These are phyloP conservation scores for Diarsia mendica DNA, from an alignment of 2,888 invertebrate genomes.

Conservation along the genomic window DNA sequence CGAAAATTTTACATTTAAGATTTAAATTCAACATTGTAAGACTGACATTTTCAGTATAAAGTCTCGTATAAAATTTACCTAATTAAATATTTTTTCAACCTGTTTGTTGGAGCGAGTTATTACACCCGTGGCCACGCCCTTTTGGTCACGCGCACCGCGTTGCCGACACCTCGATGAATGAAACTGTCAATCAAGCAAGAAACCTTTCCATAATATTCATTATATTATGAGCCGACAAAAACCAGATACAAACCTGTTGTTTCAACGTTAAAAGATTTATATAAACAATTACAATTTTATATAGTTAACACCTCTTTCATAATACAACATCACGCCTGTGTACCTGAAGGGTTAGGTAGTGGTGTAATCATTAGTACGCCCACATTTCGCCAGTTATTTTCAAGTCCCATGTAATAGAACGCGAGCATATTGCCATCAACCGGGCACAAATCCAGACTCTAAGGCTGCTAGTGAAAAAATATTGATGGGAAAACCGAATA, in stretches of 20 bases:
- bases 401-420: too few relatives aligned
- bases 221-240: conserved; percentile 34
- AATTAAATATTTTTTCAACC: conserved; percentile 59
- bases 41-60: conserved; percentile 10
- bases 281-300: conserved; percentile 36
- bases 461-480: too few relatives aligned
- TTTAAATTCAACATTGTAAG: neutral
- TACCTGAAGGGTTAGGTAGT: too few relatives aligned
- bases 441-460: too few relatives aligned
- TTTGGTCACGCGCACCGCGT: conserved; percentile 40
- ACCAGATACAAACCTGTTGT: conserved; percentile 36
- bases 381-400: too few relatives aligned
- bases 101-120: conserved; percentile 50
- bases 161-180: conserved; percentile 71
- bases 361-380: too few relatives aligned
- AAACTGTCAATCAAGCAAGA: conserved; percentile 73
- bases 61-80: conserved; percentile 41
- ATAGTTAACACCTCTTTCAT: conserved; percentile 2
- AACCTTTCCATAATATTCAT: conserved; percentile 67
- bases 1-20: neutral
- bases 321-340: too few relatives aligned
- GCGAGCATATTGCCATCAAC: too few relatives aligned
- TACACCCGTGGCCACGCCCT: conserved; percentile 64
- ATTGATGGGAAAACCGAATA: too few relatives aligned
- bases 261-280: conserved; percentile 32